These are phyloP conservation scores for Chaitophorus viminalis DNA, from an alignment of 2,888 invertebrate species.

Conservation along the genomic window DNA sequence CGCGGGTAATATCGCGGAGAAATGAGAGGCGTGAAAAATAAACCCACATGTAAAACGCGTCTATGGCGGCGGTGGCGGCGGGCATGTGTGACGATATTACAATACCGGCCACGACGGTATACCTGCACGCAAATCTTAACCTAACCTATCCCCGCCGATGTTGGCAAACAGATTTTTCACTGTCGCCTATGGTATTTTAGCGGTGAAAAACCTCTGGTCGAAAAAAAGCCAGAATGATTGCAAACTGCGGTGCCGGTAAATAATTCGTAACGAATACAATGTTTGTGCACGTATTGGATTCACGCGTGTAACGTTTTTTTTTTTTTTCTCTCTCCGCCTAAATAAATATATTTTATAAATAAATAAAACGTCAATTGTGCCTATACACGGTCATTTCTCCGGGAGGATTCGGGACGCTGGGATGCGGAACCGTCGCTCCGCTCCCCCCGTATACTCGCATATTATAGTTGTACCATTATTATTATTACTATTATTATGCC, in stretches of 20 bases:
- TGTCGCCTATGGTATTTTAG: too few species aligned
- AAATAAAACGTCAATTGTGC: background rate
- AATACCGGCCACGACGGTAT: background rate
- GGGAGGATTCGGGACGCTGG: background rate
- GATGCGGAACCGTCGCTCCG: too few species aligned
- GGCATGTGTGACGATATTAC: background rate
- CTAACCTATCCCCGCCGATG: background rate
- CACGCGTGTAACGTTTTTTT: too few species aligned
- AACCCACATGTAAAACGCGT: background rate
- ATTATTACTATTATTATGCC: background rate
- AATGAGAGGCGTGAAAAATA: background rate
- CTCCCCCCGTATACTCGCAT: background rate
- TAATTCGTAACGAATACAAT: too few species aligned
- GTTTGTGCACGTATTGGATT: background rate
- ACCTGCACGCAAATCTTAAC: background rate
- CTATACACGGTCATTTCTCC: background rate
- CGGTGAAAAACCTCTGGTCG: too few species aligned
- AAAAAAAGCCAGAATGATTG: too few species aligned
- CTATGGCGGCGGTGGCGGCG: too few species aligned
- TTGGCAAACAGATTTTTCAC: background rate
- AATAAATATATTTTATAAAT: background rate
- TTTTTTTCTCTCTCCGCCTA: background rate
- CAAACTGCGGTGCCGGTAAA: too few species aligned
- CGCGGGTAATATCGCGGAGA: background rate
- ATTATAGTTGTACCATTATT: background rate